A percentile compares a stretch with the other conserved stretches of the same genome.
phyloP scores from a whole-genome alignment of 2,113 vertebrate genomes.

The Corythoichthys intestinalis region DNA sequence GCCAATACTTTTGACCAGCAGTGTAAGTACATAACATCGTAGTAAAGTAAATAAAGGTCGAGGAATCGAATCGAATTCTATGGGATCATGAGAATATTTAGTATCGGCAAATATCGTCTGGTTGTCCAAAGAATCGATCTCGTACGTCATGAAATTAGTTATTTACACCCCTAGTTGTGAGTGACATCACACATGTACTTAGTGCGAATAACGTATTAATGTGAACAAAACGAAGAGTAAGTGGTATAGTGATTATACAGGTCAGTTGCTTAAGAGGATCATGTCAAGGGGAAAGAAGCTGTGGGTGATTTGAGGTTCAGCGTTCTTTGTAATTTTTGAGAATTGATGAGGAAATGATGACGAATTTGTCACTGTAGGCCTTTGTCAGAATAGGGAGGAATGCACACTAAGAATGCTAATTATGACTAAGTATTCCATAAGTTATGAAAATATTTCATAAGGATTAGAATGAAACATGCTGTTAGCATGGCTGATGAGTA shows the following conservation, averaged over 20 bases:
- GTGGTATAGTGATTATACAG: neutral
- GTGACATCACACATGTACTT: neutral
- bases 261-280: constrained; percentile 2
- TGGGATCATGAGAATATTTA: too few relatives aligned
- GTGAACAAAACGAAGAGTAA: neutral
- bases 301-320: neutral
- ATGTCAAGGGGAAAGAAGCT: neutral
- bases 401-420: neutral
- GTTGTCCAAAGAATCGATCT: too few relatives aligned
- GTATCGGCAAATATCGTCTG: too few relatives aligned
- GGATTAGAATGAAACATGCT: constrained; percentile 41
- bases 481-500: constrained; percentile 56
- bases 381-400: neutral
- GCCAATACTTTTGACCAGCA: too few relatives aligned
- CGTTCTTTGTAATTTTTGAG: neutral
- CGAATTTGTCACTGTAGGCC: neutral
- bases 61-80: too few relatives aligned
- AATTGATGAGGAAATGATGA: neutral
- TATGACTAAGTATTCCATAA: constrained; percentile 1
- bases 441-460: constrained; percentile 13
- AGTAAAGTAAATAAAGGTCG: too few relatives aligned
- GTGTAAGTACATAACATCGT: too few relatives aligned
- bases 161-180: too few relatives aligned
- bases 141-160: too few relatives aligned
- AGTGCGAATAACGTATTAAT: neutral